Percentiles rank a stretch among this genome's conserved stretches.
Conservation (phyloP, 2,888 invertebrate species). For the Agrilus cyanescens region DNA sequence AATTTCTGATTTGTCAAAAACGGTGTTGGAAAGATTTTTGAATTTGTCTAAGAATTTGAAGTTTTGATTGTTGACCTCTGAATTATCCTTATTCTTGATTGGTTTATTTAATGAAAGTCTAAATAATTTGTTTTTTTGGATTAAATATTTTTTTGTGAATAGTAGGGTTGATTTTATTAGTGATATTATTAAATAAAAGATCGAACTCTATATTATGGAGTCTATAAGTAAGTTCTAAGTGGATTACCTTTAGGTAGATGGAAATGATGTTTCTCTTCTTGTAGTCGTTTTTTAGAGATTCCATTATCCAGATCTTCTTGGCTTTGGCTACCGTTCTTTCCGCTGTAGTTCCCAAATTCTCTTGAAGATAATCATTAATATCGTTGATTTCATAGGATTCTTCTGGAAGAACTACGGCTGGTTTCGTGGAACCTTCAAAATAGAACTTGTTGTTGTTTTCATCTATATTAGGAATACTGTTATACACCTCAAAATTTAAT, state of each 20-base stretch:
- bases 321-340: too few relatives aligned
- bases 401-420: too few relatives aligned
- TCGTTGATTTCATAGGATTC: too few relatives aligned
- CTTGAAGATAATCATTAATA: too few relatives aligned
- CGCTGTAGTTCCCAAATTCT: too few relatives aligned
- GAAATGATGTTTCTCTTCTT: too few relatives aligned
- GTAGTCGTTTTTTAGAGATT: too few relatives aligned
- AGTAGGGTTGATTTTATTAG: neutral
- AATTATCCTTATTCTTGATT: neutral
- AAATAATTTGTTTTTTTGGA: neutral
- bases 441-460: too few relatives aligned
- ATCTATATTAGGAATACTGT: too few relatives aligned
- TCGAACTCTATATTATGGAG: neutral
- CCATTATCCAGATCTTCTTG: too few relatives aligned
- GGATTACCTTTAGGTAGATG: neutral
- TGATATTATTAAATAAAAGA: neutral
- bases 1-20: neutral
- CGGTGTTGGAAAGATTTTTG: neutral
- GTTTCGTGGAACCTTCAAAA: too few relatives aligned
- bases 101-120: neutral
- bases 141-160: neutral
- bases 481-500: too few relatives aligned
- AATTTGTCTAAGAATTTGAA: neutral
- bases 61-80: neutral
- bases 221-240: neutral